Percentiles rank a stretch among this genome's conserved stretches.
phyloP scores from a whole-genome alignment of 2,797 vertebrate genomes.

The Gephyroberyx darwinii region DNA sequence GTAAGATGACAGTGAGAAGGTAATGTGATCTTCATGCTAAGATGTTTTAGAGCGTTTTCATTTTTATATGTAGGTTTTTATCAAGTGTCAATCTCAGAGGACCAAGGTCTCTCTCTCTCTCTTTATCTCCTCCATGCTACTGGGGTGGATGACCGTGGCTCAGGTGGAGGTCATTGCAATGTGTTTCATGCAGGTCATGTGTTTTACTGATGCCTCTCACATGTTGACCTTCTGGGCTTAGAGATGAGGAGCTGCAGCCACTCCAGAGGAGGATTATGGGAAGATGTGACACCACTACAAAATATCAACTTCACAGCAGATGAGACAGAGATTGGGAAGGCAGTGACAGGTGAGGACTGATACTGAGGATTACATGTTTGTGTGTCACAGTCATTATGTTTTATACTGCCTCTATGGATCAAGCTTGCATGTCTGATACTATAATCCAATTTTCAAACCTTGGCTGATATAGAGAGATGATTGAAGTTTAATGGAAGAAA shows the following conservation, averaged over 20 bases:
- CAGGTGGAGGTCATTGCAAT: constrained; percentile 38
- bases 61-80: background rate
- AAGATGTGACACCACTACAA: constrained; percentile 67
- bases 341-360: constrained; percentile 14
- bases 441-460: constrained; percentile 4
- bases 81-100: constrained; percentile 14
- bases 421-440: background rate
- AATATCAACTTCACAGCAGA: constrained; percentile 59
- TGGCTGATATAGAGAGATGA: background rate
- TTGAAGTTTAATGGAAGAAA: background rate
- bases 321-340: constrained; percentile 29
- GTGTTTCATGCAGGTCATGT: constrained; percentile 51
- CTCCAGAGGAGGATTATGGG: constrained; percentile 68
- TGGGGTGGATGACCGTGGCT: constrained; percentile 12
- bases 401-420: constrained; percentile 8
- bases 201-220: constrained; percentile 67
- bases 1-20: no score
- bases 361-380: constrained; percentile 10
- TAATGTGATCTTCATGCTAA: background rate
- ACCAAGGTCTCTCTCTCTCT: constrained; percentile 5
- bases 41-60: background rate
- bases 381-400: constrained; percentile 17
- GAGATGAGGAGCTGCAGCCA: constrained; percentile 64
- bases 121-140: constrained; percentile 2
- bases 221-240: constrained; percentile 68